Conservation (phyloP, 2,888 invertebrate genomes). For the Theristus sp. region DNA sequence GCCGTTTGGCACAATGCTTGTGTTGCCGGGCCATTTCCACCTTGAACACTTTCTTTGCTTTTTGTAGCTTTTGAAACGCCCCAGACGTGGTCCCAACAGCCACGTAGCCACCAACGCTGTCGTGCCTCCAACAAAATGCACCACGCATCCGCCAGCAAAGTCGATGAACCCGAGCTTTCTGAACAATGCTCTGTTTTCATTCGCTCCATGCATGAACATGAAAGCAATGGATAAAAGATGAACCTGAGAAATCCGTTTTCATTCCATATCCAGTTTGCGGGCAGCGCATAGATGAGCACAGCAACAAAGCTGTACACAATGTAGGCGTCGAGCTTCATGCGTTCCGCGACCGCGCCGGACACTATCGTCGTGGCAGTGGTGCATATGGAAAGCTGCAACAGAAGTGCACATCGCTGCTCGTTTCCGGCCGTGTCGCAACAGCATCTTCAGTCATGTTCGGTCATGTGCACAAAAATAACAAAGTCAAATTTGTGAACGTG, state of each 20-base stretch:
- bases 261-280: slow-evolving; percentile 18
- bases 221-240: no score
- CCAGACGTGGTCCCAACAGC: slow-evolving; percentile 1
- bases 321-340: slow-evolving; percentile 11
- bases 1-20: not conserved
- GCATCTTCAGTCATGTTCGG: no score
- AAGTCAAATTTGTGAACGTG: not conserved
- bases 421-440: no score
- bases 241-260: not conserved
- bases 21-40: not conserved
- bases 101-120: slow-evolving; percentile 2
- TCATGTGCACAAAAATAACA: no score
- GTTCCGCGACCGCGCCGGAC: slow-evolving; percentile 13
- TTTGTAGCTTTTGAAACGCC: slow-evolving; percentile 38
- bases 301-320: slow-evolving; percentile 16
- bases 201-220: no score
- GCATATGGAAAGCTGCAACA: slow-evolving; percentile 14
- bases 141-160: slow-evolving; percentile 29
- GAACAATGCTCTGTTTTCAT: no score
- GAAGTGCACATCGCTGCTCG: not conserved
- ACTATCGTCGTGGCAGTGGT: slow-evolving; percentile 28
- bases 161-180: not conserved
- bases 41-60: slow-evolving; percentile 40
- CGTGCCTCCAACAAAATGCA: slow-evolving; percentile 55
- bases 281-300: slow-evolving; percentile 12